A percentile compares a stretch with the other conserved stretches of the same genome.
Evolutionary conservation across 2,797 vertebrate genomes (phyloP).

Genomic region (Sylvia borin): DNA sequence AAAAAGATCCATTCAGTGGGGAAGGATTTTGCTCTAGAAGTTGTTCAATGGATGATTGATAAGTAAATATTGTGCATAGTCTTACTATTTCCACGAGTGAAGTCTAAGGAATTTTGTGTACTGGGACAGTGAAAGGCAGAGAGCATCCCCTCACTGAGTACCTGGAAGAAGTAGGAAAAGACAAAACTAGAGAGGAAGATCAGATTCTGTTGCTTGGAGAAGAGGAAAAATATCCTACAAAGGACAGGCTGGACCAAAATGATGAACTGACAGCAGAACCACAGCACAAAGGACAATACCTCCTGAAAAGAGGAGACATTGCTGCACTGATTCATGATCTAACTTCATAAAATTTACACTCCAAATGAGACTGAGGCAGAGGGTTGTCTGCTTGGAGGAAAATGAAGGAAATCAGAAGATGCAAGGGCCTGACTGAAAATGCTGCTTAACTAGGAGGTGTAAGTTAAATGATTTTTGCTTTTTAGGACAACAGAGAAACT

Average conservation of each 20-base stretch:
- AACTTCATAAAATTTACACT: background rate
- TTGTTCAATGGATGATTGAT: background rate
- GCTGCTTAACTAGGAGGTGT: background rate
- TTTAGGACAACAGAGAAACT: background rate
- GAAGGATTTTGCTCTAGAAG: background rate
- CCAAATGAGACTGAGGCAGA: background rate
- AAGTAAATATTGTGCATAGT: background rate
- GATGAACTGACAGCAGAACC: background rate
- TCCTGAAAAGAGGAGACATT: background rate
- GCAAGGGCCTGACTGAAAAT: background rate
- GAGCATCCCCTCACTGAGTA: background rate
- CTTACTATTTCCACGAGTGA: background rate
- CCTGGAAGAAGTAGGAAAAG: background rate
- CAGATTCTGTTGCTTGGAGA: background rate
- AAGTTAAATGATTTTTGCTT: background rate
- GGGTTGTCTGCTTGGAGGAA: background rate
- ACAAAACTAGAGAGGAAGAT: background rate
- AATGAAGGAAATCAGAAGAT: background rate
- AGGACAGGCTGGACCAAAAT: background rate
- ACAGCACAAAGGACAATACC: background rate
- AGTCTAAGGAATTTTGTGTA: background rate
- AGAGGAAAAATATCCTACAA: background rate
- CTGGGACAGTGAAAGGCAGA: background rate
- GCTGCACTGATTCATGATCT: background rate
- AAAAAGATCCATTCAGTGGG: background rate